phyloP scores from a whole-genome alignment of 1,140 invertebrate species.

The Lepidostoma basale region DNA sequence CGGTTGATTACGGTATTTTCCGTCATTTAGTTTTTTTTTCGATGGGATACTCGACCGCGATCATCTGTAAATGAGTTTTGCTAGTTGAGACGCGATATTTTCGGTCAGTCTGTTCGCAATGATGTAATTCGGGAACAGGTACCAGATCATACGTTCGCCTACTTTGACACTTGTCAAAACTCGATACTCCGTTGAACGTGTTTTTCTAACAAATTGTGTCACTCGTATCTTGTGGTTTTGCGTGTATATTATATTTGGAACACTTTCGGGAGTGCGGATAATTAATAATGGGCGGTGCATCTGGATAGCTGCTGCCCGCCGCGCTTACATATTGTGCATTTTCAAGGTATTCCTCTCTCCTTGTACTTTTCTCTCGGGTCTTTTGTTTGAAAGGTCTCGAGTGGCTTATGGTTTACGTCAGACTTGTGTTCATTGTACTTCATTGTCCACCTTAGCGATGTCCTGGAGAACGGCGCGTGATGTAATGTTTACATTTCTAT shows the following conservation, averaged over 20 bases:
- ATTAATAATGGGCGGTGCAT: constrained; percentile 6
- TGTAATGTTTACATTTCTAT: constrained; percentile 6
- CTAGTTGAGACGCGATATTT: not conserved
- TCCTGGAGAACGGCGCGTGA: not conserved
- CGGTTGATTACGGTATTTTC: constrained; percentile 1
- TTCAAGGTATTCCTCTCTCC: not conserved
- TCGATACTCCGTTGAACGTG: constrained; percentile 15
- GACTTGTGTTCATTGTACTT: too few species aligned
- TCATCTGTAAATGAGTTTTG: not conserved
- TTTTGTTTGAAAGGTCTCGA: not conserved
- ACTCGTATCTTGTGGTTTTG: not conserved
- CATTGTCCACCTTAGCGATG: not conserved
- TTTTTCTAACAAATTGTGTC: constrained; percentile 19
- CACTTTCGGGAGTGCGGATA: constrained; percentile 8
- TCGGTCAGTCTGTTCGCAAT: not conserved
- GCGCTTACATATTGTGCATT: not conserved
- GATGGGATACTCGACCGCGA: not conserved
- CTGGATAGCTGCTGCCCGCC: not conserved
- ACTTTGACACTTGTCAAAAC: constrained; percentile 25
- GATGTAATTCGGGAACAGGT: not conserved
- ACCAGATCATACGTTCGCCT: not conserved
- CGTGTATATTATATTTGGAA: constrained; percentile 9
- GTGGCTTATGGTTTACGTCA: not conserved
- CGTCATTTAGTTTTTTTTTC: not conserved
- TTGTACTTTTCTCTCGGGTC: not conserved